Conservation (phyloP, 2,113 vertebrate species). For the Panthera tigris region DNA sequence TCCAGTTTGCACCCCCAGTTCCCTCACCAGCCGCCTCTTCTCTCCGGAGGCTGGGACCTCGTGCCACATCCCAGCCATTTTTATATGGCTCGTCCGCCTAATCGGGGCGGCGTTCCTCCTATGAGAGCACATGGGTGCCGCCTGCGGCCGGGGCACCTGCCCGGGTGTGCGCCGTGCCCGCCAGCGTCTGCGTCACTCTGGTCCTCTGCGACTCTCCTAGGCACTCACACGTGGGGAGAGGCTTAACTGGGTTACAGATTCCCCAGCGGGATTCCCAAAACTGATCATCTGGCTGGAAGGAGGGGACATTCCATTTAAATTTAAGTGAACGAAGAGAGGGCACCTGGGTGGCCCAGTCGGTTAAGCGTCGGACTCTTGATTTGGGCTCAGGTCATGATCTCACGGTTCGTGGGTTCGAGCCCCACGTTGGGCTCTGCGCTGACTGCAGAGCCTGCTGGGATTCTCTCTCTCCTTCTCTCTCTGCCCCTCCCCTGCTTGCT, state of each 20-base stretch:
- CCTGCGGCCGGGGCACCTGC: neutral
- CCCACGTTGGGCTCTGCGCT: no score
- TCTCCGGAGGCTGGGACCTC: neutral
- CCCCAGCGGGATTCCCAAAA: neutral
- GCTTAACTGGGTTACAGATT: no score
- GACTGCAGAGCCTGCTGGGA: no score
- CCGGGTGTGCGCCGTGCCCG: rapidly evolving
- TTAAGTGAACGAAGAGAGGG: neutral
- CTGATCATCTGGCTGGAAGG: neutral
- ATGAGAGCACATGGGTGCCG: rapidly evolving
- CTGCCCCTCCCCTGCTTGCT: no score
- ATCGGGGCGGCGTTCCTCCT: rapidly evolving
- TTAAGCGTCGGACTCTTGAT: no score
- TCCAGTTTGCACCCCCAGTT: neutral
- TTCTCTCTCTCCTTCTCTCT: no score
- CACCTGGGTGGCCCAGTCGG: no score
- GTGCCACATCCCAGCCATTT: rapidly evolving
- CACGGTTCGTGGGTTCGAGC: no score
- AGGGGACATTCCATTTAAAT: neutral
- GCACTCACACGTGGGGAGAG: neutral
- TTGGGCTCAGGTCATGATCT: no score
- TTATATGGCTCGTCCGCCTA: rapidly evolving
- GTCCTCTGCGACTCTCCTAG: rapidly evolving
- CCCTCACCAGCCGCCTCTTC: rapidly evolving
- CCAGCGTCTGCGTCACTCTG: rapidly evolving